Percentiles rank a stretch among this genome's conserved stretches.
Conservation (phyloP, 2,888 invertebrate species). For the Pollenia angustigena region DNA sequence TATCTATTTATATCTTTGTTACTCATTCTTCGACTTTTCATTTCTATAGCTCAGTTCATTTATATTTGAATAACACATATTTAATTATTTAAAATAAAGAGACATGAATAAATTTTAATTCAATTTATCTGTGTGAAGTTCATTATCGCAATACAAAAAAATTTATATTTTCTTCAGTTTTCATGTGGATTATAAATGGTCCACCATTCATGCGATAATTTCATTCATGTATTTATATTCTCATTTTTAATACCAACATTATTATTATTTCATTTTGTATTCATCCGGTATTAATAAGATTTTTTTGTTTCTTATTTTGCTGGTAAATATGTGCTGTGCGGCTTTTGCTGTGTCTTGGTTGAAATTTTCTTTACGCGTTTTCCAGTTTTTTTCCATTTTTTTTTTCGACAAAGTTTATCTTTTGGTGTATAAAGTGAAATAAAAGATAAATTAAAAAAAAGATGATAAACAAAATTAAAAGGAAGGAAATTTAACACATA, state of each 20-base stretch:
- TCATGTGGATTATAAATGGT: slow-evolving; percentile 44
- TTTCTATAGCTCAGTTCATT: background rate
- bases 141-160: slow-evolving; percentile 58
- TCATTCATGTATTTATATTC: slow-evolving; percentile 55
- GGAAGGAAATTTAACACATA: slow-evolving; percentile 23
- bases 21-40: background rate
- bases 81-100: slow-evolving; percentile 24
- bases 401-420: slow-evolving; percentile 61
- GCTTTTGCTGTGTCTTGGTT: slow-evolving; percentile 36
- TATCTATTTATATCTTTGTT: background rate
- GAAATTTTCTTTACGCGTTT: background rate
- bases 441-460: slow-evolving; percentile 39
- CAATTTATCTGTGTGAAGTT: slow-evolving; percentile 64
- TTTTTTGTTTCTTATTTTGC: slow-evolving; percentile 30
- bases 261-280: slow-evolving; percentile 69
- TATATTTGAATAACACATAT: slow-evolving; percentile 3
- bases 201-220: slow-evolving; percentile 56
- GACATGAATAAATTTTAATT: slow-evolving; percentile 46
- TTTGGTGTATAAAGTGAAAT: slow-evolving; percentile 45
- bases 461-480: slow-evolving; percentile 61
- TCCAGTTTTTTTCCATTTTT: background rate
- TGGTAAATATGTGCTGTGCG: slow-evolving; percentile 46
- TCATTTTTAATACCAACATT: slow-evolving; percentile 61
- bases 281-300: slow-evolving; percentile 66
- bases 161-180: slow-evolving; percentile 14